A percentile compares a stretch with the other conserved stretches of the same genome.
phyloP scores from a whole-genome alignment of 2,797 vertebrate species.

The Phoeniculus purpureus region DNA sequence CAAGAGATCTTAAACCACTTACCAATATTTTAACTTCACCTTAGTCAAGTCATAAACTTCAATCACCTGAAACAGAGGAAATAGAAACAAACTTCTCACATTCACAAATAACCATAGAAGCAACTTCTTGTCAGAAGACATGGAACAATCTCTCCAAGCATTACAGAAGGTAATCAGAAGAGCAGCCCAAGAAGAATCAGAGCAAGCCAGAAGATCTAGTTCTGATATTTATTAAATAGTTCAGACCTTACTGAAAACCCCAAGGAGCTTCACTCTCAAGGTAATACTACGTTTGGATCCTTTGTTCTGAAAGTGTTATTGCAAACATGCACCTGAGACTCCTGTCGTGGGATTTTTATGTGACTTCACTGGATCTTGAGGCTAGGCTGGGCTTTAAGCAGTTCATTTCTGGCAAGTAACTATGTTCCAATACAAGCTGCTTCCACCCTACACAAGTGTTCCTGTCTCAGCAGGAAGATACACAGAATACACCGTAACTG shows the following conservation, averaged over 20 bases:
- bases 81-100: not conserved
- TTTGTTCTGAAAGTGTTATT: not conserved
- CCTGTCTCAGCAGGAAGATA: not conserved
- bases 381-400: not conserved
- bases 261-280: not conserved
- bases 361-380: not conserved
- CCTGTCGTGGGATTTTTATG: not conserved
- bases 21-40: conserved; percentile 99
- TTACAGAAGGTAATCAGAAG: not conserved
- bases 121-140: not conserved
- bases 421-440: not conserved
- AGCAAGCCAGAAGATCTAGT: not conserved
- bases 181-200: not conserved
- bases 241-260: not conserved
- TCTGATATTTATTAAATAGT: not conserved
- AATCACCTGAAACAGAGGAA: conserved; percentile 86
- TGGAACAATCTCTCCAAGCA: not conserved
- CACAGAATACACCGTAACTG: fast-evolving
- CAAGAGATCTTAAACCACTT: conserved; percentile 69
- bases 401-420: not conserved
- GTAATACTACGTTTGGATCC: not conserved
- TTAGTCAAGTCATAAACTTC: conserved; percentile 99
- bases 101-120: not conserved
- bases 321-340: not conserved
- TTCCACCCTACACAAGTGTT: fast-evolving